These are phyloP conservation scores for Sesia bembeciformis DNA, from an alignment of 2,888 invertebrate species.

Conservation along the genomic window DNA sequence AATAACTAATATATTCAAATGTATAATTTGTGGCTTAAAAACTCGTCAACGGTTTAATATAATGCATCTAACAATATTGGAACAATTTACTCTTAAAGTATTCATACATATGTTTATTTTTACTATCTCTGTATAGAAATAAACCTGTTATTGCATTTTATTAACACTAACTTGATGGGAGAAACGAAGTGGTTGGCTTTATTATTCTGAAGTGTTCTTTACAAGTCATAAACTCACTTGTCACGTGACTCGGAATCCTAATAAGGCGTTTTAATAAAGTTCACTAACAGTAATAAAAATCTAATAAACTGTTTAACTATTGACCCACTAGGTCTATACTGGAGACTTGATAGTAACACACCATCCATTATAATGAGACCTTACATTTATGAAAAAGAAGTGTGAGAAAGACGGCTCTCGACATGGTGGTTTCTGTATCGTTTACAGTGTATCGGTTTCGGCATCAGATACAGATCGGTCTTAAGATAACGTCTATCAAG, in stretches of 20 bases:
- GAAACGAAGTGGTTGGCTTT: neutral
- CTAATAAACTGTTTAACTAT: slow-evolving; percentile 57
- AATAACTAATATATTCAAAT: no score
- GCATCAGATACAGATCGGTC: slow-evolving; percentile 46
- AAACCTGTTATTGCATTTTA: neutral
- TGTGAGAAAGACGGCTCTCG: slow-evolving; percentile 17
- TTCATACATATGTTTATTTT: neutral
- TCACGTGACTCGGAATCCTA: slow-evolving; percentile 35
- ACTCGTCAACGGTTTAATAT: no score
- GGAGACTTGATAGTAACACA: slow-evolving; percentile 31
- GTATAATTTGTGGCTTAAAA: no score
- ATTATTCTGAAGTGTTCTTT: slow-evolving; percentile 11
- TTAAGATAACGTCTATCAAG: slow-evolving; percentile 53
- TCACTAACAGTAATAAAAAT: slow-evolving; percentile 53
- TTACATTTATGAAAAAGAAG: neutral
- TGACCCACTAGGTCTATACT: slow-evolving; percentile 49
- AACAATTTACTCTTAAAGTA: no score
- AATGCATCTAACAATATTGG: no score
- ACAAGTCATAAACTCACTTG: slow-evolving; percentile 19
- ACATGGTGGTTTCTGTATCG: slow-evolving; percentile 18
- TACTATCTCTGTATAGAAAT: neutral
- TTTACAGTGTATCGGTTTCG: slow-evolving; percentile 27
- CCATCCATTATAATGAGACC: slow-evolving; percentile 21
- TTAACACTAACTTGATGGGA: neutral
- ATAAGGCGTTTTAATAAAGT: slow-evolving; percentile 44